phyloP scores from a whole-genome alignment of 2,797 vertebrate genomes.

The Cynopterus sphinx region DNA sequence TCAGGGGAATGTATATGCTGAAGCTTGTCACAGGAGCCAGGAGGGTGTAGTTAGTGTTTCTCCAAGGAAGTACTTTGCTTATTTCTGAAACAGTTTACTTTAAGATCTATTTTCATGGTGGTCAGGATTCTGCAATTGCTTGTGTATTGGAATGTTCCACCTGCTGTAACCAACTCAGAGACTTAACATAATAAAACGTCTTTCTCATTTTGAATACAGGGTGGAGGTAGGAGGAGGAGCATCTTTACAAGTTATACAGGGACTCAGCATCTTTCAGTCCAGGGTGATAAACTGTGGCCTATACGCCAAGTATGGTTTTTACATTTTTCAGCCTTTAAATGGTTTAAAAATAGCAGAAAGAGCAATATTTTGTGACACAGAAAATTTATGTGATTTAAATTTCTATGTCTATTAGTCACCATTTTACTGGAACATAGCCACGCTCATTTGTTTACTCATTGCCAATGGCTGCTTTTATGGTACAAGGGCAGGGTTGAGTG shows the following conservation, averaged over 20 bases:
- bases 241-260: background rate
- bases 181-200: background rate
- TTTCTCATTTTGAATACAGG: background rate
- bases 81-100: slow-evolving; percentile 15
- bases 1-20: background rate
- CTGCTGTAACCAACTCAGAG: background rate
- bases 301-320: background rate
- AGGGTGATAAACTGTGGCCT: background rate
- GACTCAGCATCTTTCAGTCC: background rate
- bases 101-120: background rate
- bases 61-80: slow-evolving; percentile 32
- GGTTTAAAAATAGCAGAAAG: background rate
- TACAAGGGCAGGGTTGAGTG: background rate
- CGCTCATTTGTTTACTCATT: background rate
- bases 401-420: background rate
- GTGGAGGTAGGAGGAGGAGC: background rate
- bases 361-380: background rate
- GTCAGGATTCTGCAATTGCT: background rate
- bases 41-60: background rate
- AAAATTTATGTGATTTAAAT: background rate
- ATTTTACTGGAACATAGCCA: background rate
- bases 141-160: background rate
- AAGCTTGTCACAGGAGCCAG: background rate
- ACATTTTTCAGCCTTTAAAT: background rate
- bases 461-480: background rate